Percentiles rank a stretch among this genome's conserved stretches.
Conservation (phyloP, 2,888 invertebrate genomes). For the Mystacides longicornis region DNA sequence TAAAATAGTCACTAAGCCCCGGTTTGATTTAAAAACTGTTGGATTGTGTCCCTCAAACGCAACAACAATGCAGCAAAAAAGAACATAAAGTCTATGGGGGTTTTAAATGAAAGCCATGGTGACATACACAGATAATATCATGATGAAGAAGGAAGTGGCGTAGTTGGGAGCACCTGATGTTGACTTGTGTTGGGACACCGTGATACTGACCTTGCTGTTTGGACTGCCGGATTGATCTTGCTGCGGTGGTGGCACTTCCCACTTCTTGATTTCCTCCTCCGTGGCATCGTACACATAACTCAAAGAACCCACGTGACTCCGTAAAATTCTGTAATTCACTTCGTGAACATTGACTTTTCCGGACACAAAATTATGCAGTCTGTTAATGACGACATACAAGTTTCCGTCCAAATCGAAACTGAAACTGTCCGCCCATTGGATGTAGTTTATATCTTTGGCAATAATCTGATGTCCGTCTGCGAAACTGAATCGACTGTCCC, state of each 20-base stretch:
- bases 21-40: too few relatives aligned
- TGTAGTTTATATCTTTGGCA: conserved; percentile 56
- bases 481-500: conserved; percentile 57
- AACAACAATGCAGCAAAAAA: too few relatives aligned
- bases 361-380: conserved; percentile 58
- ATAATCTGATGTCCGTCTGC: conserved; percentile 55
- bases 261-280: conserved; percentile 11
- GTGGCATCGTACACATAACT: conserved; percentile 54
- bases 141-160: not conserved
- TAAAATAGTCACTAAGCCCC: too few relatives aligned
- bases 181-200: not conserved
- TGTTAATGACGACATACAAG: conserved; percentile 61
- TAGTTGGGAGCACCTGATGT: not conserved
- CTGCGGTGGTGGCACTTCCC: not conserved
- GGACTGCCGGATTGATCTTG: not conserved
- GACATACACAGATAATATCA: not conserved
- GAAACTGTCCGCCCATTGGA: conserved; percentile 70
- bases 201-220: not conserved
- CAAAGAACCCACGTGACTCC: conserved; percentile 51
- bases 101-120: too few relatives aligned
- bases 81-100: too few relatives aligned
- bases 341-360: conserved; percentile 50
- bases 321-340: conserved; percentile 61
- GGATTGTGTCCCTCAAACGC: too few relatives aligned
- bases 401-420: conserved; percentile 59